Base-by-base conservation (phyloP, 2,113 vertebrate genomes). In the Callipepla squamata region DNA sequence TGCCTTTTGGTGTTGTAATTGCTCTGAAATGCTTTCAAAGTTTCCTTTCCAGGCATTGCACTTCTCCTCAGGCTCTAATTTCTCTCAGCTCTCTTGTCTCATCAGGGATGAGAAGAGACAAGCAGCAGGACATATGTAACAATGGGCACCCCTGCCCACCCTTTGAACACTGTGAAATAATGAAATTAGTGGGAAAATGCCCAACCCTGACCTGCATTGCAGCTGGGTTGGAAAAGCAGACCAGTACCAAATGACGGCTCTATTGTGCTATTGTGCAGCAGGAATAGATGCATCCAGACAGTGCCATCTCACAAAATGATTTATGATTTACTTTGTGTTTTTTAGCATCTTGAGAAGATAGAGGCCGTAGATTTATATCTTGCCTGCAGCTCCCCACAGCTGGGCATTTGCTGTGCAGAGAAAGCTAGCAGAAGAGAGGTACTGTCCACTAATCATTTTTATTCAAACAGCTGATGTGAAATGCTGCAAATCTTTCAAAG, bases 401-500 rank as follows among this genome's bases (percentile, higher is more conserved):
- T 91, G 68, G 13, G 20, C 80, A 30, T 85, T 57, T 85, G 75
- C 59, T 81, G 17, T 63, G 68, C 51, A 87, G 81, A 59, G 53
- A 48, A 28, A 80, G 75, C 63, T 67, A 87, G 47, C 38, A 85
- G 59, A 92, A 69, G 50, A 62, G 53, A 7, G 16, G 48, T 40
- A 61, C 73, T 28, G 51, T 45, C 44, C 38, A 57, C 38, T 53
- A 42, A 72, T 48, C 51, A 45, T 65, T 92, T 96, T 86, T 86
- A 68, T 77, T 80, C 36, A 50, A 85, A 51, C 22, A 47, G 47
- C 55, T 77, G 68, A n/a, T 83, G 44, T 7, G 45, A 93, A 91
- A 80, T 9, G 6, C 62, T 84, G 66, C 72, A 65, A 91, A 80
- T 88, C 68, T 80, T 94, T 80, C 66, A 88, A 83, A 93, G 55